Base-by-base conservation (phyloP, 30 jellyfish, hydroid and myxozoan genomes). In the Aurelia sp. region DNA sequence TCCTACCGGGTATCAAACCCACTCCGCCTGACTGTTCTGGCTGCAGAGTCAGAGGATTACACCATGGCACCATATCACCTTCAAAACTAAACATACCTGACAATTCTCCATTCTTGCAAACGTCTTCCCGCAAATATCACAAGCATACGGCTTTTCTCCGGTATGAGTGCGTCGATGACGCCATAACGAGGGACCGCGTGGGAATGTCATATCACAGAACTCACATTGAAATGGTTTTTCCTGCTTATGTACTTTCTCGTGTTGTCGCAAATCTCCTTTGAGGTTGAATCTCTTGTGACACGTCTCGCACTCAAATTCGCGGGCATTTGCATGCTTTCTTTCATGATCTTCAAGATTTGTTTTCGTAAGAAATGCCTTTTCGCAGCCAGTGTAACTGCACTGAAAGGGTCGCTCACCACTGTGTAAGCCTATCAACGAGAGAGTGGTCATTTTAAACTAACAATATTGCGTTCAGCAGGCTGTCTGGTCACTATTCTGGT, bases 131-230 rank as follows among this genome's bases (percentile, higher is more conserved):
- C 97, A 89, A 11, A 89, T 68, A 40, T 89, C 97, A 74, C 97
- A 89, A 15, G 86, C 78, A 44, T 81, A 81, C 17, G 97, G 97
- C 58, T 89, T 89, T 50, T 89, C 97, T 27, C 97, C 97, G 3
- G 97, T 89, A 58, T 89, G 97, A 21, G 91, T 89, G 47, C 97
- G 90, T 3, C 91, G 91, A 66, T 89, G 97, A 18, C 97, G 93
- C 87, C 88, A 77, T 41, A 89, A 58, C 66, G 91, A 72, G 16
- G 92, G 86, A 16, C 86, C 87, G 4, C 97, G 82, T 12, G 97
- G 97, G 64, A 89, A 89, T 13, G 97, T 31, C 90, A 78, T 78
- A 22, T 81, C 86, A 61, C 97, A 89, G 76, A 69, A 81, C 12
- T 89, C 97, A 66, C 97, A 89, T 68, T 84, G 78, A 50, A 81